Percentiles rank a stretch among this genome's conserved stretches.
Evolutionary conservation across 2,888 invertebrate species (phyloP).

Genomic region (Mactromeris polynyma): DNA sequence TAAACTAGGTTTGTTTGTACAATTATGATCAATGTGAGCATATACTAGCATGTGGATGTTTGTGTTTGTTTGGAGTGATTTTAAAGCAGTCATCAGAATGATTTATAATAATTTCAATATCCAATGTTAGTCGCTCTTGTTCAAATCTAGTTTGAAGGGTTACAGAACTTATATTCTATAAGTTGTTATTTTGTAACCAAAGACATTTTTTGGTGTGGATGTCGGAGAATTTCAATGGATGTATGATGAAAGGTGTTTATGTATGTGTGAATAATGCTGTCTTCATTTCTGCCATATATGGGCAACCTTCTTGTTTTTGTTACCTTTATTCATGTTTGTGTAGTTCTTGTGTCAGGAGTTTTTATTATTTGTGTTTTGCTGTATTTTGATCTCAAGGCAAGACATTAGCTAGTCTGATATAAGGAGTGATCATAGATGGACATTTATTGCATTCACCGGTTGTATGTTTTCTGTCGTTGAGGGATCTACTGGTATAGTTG

Average conservation of each 20-base stretch:
- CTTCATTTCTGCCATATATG: neutral
- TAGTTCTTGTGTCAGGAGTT: neutral
- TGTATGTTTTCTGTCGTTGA: neutral
- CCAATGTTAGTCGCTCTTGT: neutral
- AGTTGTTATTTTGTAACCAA: neutral
- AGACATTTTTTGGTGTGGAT: neutral
- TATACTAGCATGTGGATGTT: too few relatives aligned
- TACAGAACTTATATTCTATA: neutral
- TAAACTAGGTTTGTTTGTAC: too few relatives aligned
- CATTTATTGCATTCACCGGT: neutral
- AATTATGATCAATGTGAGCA: neutral
- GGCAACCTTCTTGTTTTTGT: neutral
- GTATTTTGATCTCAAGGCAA: neutral
- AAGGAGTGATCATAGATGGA: neutral
- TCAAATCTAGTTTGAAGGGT: neutral
- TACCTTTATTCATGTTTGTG: neutral
- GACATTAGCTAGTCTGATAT: neutral
- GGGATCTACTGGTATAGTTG: too few relatives aligned
- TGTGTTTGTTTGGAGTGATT: too few relatives aligned
- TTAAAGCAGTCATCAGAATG: too few relatives aligned
- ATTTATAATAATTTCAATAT: neutral
- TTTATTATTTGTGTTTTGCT: neutral
- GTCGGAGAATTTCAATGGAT: neutral
- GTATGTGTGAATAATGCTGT: neutral
- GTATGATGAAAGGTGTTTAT: too few relatives aligned